A percentile compares a stretch with the other conserved stretches of the same genome.
Evolutionary conservation across 2,797 vertebrate genomes (phyloP).

Genomic region (Cacajao melanocephalus): DNA sequence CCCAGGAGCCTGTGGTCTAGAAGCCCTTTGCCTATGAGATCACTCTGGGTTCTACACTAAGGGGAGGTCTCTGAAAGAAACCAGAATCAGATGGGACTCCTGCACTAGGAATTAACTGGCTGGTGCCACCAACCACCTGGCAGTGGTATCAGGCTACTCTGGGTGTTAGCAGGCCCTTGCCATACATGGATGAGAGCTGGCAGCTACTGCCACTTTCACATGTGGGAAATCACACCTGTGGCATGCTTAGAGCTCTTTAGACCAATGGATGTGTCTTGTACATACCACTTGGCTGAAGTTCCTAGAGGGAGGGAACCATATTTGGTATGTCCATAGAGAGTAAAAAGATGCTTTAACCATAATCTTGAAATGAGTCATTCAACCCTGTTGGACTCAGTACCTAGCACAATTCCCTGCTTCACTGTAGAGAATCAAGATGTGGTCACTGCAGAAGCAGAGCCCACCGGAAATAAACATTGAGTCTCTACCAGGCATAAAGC

Average conservation of each 20-base stretch:
- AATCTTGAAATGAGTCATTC: background rate
- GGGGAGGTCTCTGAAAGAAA: background rate
- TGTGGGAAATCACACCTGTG: background rate
- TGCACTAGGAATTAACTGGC: background rate
- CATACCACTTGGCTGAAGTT: background rate
- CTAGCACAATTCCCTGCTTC: background rate
- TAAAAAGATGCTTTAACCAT: background rate
- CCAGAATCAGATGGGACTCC: background rate
- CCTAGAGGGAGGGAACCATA: background rate
- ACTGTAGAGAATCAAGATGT: accelerated
- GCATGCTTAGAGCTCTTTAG: background rate
- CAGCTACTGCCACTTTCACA: background rate
- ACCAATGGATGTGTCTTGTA: background rate
- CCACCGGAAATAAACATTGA: background rate
- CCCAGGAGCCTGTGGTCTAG: background rate
- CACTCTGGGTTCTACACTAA: background rate
- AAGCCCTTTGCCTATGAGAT: background rate
- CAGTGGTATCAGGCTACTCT: background rate
- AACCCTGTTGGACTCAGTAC: background rate
- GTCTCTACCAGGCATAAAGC: background rate
- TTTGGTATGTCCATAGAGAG: background rate
- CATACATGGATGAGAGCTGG: background rate
- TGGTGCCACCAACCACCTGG: background rate
- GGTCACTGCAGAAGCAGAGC: background rate
- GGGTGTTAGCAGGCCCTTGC: background rate